Conservation (phyloP, 2,888 invertebrate genomes). For the Acanthosepion esculentum region DNA sequence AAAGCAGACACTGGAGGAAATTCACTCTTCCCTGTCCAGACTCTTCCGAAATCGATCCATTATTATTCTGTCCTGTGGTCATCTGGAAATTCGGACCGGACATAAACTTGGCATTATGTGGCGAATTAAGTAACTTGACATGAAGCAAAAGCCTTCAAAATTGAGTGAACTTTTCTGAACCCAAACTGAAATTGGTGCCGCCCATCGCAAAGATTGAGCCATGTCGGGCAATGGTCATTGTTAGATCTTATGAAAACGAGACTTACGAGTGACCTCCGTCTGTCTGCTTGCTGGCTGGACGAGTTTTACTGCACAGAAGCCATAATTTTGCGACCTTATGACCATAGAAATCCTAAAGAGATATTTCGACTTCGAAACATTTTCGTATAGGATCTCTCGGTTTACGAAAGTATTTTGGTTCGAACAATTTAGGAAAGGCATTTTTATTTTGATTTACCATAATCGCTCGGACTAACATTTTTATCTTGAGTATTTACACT, state of each 20-base stretch:
- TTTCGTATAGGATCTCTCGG: background rate
- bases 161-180: background rate
- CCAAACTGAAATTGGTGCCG: background rate
- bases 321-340: background rate
- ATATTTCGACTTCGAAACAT: background rate
- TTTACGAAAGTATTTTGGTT: background rate
- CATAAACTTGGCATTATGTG: background rate
- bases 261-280: background rate
- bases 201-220: background rate
- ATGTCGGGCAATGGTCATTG: background rate
- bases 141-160: background rate
- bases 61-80: background rate
- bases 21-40: background rate
- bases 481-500: too few relatives aligned
- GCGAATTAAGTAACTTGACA: background rate
- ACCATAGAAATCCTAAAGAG: background rate
- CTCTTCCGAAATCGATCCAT: background rate
- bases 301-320: background rate
- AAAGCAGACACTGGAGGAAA: background rate
- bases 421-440: too few relatives aligned
- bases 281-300: background rate
- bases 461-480: too few relatives aligned
- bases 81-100: background rate
- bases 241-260: background rate
- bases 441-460: too few relatives aligned